A percentile compares a stretch with the other conserved stretches of the same genome.
Evolutionary conservation across 2,888 invertebrate genomes (phyloP).

Genomic region (Neocrepidodera transversa): DNA sequence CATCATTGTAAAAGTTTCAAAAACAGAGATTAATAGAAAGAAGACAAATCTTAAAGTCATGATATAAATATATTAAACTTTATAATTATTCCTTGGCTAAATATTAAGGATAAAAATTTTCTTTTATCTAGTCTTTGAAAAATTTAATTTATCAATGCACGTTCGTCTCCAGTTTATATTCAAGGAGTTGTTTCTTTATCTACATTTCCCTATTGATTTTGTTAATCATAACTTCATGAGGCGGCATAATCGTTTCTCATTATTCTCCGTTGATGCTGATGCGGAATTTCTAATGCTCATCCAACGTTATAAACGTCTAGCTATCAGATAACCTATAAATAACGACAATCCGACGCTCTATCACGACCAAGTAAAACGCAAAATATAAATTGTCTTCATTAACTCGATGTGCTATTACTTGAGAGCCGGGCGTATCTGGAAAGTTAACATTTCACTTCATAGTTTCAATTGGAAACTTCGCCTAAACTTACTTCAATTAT

Average conservation of each 20-base stretch:
- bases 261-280: conserved; percentile 23
- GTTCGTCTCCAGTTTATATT: not conserved
- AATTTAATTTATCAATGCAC: not conserved
- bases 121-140: not conserved
- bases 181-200: conserved; percentile 8
- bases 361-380: conserved; percentile 33
- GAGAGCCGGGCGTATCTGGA: conserved; percentile 39
- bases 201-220: conserved; percentile 18
- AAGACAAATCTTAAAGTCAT: too few relatives aligned
- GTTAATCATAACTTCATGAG: conserved; percentile 25
- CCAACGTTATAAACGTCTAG: conserved; percentile 30
- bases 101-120: too few relatives aligned
- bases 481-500: conserved; percentile 47
- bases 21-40: too few relatives aligned
- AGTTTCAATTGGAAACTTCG: conserved; percentile 49
- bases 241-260: conserved; percentile 23
- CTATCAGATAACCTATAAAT: conserved; percentile 36
- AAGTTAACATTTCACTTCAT: conserved; percentile 50
- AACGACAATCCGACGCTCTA: conserved; percentile 33
- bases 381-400: conserved; percentile 43
- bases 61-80: too few relatives aligned
- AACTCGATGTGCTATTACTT: conserved; percentile 40
- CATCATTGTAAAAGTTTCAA: too few relatives aligned
- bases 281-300: conserved; percentile 23
- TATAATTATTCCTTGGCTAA: too few relatives aligned